Evolutionary conservation across 2,888 invertebrate genomes (phyloP).

Genomic region (Cremastinae sp.): DNA sequence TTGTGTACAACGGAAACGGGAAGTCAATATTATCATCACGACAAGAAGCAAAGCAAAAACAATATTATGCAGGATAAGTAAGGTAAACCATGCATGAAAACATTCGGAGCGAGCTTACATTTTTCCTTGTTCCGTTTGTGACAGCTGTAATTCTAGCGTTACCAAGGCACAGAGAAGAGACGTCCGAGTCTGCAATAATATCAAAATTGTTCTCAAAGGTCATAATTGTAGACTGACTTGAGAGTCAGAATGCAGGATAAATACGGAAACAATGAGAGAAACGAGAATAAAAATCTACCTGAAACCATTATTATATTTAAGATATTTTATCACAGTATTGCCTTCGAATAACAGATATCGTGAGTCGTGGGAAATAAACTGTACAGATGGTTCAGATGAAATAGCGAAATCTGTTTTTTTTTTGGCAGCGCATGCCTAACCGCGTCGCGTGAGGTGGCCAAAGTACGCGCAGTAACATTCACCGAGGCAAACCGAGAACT

Average conservation of each 20-base stretch:
- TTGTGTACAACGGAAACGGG: slow-evolving; percentile 18
- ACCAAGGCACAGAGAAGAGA: slow-evolving; percentile 62
- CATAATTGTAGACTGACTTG: too few relatives aligned
- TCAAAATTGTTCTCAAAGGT: too few relatives aligned
- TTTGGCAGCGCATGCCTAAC: slow-evolving; percentile 26
- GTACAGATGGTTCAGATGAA: too few relatives aligned
- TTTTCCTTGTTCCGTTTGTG: slow-evolving; percentile 28
- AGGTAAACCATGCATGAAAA: too few relatives aligned
- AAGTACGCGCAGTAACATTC: slow-evolving; percentile 17
- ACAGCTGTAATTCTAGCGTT: slow-evolving; percentile 53
- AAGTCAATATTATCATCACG: not conserved
- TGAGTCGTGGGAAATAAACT: not conserved
- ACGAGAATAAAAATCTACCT: slow-evolving; percentile 30
- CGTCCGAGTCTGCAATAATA: slow-evolving; percentile 66
- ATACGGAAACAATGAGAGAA: too few relatives aligned
- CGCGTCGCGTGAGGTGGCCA: slow-evolving; percentile 23
- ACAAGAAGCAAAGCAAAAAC: too few relatives aligned
- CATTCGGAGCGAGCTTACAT: slow-evolving; percentile 50
- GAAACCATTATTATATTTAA: slow-evolving; percentile 44
- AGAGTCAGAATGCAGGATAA: too few relatives aligned
- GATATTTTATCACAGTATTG: slow-evolving; percentile 1
- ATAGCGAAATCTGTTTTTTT: too few relatives aligned
- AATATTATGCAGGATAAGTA: too few relatives aligned
- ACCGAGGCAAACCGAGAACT: not conserved
- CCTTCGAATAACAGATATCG: slow-evolving; percentile 2